These are phyloP conservation scores for Zaprionus gabonicus DNA, from an alignment of 1,140 invertebrate species.

Conservation along the genomic window DNA sequence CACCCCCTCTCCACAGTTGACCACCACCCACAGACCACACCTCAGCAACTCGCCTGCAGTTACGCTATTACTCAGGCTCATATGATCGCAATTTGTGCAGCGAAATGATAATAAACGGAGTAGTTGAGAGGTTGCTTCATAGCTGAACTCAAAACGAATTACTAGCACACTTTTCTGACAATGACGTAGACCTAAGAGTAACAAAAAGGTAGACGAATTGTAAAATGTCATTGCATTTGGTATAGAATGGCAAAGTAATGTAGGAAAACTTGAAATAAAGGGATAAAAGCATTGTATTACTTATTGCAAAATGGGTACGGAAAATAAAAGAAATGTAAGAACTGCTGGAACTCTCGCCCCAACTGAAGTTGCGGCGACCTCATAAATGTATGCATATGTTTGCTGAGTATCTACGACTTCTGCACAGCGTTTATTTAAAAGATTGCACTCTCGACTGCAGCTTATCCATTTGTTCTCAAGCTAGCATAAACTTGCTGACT, in stretches of 20 bases:
- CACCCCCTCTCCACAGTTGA: no score
- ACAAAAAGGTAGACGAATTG: no score
- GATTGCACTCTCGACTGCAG: background rate
- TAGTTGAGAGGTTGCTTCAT: background rate
- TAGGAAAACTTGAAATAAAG: background rate
- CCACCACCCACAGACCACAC: background rate
- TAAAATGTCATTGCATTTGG: background rate
- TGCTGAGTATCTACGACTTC: background rate
- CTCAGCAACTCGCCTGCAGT: constrained; percentile 9
- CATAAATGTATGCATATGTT: background rate
- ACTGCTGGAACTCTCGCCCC: no score
- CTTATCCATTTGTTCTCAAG: background rate
- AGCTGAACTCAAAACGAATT: background rate
- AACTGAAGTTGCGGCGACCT: background rate
- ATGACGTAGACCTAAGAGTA: no score
- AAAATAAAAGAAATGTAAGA: background rate
- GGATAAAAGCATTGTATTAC: background rate
- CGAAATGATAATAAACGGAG: background rate
- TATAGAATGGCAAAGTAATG: background rate
- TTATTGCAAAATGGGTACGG: background rate
- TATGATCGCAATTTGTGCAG: constrained; percentile 3
- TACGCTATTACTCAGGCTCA: constrained; percentile 12
- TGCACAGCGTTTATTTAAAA: background rate
- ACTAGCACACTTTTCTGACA: no score
- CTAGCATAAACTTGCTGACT: background rate